These are phyloP conservation scores for Echinops telfairi DNA, from an alignment of 2,113 vertebrate species.

Conservation along the genomic window DNA sequence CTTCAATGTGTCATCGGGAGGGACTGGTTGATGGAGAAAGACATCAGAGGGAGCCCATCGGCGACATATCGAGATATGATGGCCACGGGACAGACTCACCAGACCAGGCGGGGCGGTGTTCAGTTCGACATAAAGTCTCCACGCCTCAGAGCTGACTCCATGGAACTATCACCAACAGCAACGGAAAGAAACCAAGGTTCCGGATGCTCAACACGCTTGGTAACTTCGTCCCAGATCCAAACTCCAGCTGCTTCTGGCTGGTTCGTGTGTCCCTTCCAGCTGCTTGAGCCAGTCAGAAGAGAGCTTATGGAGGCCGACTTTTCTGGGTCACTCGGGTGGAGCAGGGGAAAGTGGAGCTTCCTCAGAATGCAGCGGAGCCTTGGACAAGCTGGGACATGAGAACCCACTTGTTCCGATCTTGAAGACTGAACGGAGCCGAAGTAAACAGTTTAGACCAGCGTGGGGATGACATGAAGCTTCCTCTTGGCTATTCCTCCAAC, in stretches of 20 bases:
- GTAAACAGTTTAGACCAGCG: slow-evolving; percentile 75
- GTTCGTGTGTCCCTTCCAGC: slow-evolving; percentile 37
- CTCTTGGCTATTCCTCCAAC: slow-evolving; percentile 75
- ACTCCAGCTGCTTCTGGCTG: not conserved
- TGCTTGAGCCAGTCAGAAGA: slow-evolving; percentile 15
- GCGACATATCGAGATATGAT: not conserved
- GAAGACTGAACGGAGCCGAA: not conserved
- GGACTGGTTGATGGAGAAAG: not conserved
- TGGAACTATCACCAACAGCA: not conserved
- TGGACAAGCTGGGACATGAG: slow-evolving; percentile 31
- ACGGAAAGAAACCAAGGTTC: not conserved
- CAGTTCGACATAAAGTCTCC: not conserved
- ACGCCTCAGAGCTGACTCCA: not conserved
- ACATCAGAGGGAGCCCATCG: not conserved
- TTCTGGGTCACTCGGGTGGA: slow-evolving; percentile 59
- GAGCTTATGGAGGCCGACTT: slow-evolving; percentile 32
- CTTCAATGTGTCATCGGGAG: not conserved
- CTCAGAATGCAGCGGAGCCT: not conserved
- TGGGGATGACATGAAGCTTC: slow-evolving; percentile 72
- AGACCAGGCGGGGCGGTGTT: not conserved
- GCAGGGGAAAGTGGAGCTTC: slow-evolving; percentile 54
- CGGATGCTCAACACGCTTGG: not conserved
- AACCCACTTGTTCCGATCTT: not conserved
- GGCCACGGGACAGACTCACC: not conserved
- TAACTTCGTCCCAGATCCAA: slow-evolving; percentile 16